A percentile compares a stretch with the other conserved stretches of the same genome.
phyloP scores from a whole-genome alignment of 2,888 invertebrate genomes.

The Girardia tigrina region DNA sequence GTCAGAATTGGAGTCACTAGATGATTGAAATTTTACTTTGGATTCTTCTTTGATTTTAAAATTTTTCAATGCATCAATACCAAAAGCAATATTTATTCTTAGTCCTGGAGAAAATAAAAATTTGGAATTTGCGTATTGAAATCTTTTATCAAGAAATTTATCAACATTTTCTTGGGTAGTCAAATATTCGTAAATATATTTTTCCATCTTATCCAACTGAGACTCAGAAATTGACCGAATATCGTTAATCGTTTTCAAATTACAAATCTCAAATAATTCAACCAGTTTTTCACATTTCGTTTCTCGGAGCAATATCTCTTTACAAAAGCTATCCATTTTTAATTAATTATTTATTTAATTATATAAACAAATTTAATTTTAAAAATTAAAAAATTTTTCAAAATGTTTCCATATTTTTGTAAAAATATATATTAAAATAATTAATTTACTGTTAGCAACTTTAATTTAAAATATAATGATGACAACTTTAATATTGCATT shows the following conservation, averaged over 20 bases:
- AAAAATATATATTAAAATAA: no score
- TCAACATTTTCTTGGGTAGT: neutral
- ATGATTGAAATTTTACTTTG: no score
- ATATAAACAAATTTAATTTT: neutral
- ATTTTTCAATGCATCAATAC: neutral
- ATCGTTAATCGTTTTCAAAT: neutral
- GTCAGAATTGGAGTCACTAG: no score
- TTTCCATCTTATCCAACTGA: neutral
- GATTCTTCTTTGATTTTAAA: no score
- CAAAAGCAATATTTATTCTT: neutral
- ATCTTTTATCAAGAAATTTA: neutral
- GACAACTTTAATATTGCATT: no score
- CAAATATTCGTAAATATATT: neutral
- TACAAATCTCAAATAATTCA: neutral
- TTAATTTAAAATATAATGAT: no score
- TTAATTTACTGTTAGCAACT: no score
- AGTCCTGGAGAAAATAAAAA: neutral
- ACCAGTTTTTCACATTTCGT: conserved; percentile 8
- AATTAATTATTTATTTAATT: neutral
- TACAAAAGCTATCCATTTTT: neutral
- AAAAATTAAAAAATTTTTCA: no score
- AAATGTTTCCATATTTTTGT: no score
- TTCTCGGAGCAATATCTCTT: neutral
- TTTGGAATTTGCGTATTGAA: no score
- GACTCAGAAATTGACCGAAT: neutral